A percentile compares a stretch with the other conserved stretches of the same genome.
phyloP scores from a whole-genome alignment of 2,888 invertebrate species.

The Formica aserva region DNA sequence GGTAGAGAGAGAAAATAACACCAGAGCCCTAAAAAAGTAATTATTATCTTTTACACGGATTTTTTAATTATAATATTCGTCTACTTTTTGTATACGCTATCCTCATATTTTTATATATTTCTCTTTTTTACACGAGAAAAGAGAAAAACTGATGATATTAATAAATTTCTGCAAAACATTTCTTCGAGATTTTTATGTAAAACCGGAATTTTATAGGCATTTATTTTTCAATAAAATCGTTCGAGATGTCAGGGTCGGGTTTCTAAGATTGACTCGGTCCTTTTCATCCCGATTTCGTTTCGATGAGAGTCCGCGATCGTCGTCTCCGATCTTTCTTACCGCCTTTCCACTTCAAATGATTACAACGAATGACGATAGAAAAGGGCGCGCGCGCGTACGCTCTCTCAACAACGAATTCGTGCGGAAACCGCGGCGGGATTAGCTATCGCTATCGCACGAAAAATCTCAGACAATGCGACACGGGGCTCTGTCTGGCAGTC shows the following conservation, averaged over 20 bases:
- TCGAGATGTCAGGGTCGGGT: neutral
- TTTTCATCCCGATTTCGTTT: slow-evolving; percentile 66
- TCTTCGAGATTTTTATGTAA: neutral
- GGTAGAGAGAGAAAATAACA: neutral
- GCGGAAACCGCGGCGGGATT: slow-evolving; percentile 60
- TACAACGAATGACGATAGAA: slow-evolving; percentile 5
- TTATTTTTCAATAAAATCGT: neutral
- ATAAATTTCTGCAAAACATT: neutral
- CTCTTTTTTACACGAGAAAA: neutral
- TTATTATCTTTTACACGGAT: neutral
- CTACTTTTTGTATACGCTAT: neutral
- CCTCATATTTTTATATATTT: neutral
- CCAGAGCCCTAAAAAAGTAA: neutral
- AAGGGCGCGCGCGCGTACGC: slow-evolving; percentile 9
- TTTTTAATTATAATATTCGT: slow-evolving; percentile 14
- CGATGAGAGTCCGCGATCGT: slow-evolving; percentile 63
- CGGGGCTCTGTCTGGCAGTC: slow-evolving; percentile 43
- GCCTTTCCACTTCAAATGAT: slow-evolving; percentile 20
- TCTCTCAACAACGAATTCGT: slow-evolving; percentile 64
- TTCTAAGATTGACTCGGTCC: slow-evolving; percentile 31
- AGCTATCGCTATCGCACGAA: slow-evolving; percentile 66
- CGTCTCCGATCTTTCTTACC: slow-evolving; percentile 59
- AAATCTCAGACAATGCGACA: slow-evolving; percentile 73
- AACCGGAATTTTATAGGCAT: neutral
- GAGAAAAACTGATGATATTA: neutral